Evolutionary conservation across 2,888 invertebrate genomes (phyloP).

Genomic region (Chouioia cunea): DNA sequence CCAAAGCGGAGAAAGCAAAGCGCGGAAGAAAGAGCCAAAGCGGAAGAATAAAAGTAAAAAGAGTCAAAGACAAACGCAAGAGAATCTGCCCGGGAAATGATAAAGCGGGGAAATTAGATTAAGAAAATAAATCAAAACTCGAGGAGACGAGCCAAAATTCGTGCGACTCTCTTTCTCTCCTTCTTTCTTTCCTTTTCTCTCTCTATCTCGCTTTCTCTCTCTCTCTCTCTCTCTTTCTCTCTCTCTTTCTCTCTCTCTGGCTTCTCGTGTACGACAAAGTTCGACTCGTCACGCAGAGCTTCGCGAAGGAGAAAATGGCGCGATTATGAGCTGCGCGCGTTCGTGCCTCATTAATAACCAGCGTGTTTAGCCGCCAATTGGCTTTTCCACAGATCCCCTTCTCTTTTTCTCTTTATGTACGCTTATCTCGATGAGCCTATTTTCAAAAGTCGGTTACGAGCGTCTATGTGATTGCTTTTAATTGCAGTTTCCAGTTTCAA

Average conservation of each 20-base stretch:
- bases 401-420: constrained; percentile 7
- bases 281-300: constrained; percentile 37
- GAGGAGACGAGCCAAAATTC: constrained; percentile 1
- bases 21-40: too few relatives aligned
- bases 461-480: too few relatives aligned
- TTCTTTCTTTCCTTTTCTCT: too few relatives aligned
- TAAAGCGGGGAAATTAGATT: constrained; percentile 40
- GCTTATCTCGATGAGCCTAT: constrained; percentile 38
- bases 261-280: constrained; percentile 29
- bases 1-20: neutral
- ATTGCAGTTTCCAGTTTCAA: too few relatives aligned
- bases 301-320: neutral
- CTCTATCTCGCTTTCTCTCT: too few relatives aligned
- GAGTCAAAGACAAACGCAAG: constrained; percentile 14
- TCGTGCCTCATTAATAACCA: constrained; percentile 30
- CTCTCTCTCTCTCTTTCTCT: too few relatives aligned
- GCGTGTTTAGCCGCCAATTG: constrained; percentile 17
- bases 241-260: neutral
- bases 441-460: constrained; percentile 7
- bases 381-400: constrained; percentile 24
- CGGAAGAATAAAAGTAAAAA: neutral
- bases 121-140: constrained; percentile 42
- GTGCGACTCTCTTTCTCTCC: too few relatives aligned
- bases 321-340: constrained; percentile 16
- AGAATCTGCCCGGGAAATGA: constrained; percentile 27